A percentile compares a stretch with the other conserved stretches of the same genome.
Evolutionary conservation across 2,797 vertebrate genomes (phyloP).

Genomic region (Poeciliopsis infans): DNA sequence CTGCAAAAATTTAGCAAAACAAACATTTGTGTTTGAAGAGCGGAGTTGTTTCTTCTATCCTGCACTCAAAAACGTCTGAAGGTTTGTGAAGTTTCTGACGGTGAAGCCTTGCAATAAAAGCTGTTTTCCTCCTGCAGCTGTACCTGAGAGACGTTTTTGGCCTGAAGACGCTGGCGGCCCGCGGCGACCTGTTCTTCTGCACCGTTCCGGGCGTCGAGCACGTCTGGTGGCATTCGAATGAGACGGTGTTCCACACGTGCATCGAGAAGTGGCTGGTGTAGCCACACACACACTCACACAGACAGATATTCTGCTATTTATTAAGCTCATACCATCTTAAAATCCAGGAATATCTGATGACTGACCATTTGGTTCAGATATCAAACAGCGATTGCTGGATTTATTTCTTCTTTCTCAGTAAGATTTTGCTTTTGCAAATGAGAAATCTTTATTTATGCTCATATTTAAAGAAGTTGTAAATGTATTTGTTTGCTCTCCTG

Average conservation of each 20-base stretch:
- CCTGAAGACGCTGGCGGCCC: conserved; percentile 85
- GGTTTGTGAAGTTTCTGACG: neutral
- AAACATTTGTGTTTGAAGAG: no score
- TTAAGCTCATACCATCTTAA: conserved; percentile 11
- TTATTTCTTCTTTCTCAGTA: neutral
- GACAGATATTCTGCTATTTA: conserved; percentile 8
- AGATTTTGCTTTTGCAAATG: conserved; percentile 5
- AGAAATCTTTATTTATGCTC: neutral
- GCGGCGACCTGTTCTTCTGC: conserved; percentile 85
- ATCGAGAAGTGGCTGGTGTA: conserved; percentile 90
- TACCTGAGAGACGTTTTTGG: conserved; percentile 87
- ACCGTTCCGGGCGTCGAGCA: conserved; percentile 83
- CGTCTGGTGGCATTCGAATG: conserved; percentile 89
- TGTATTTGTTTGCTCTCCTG: neutral
- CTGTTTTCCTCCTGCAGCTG: conserved; percentile 70
- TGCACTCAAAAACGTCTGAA: neutral
- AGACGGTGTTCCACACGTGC: conserved; percentile 85
- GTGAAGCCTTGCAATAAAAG: neutral
- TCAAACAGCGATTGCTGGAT: neutral
- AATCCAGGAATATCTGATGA: conserved; percentile 8
- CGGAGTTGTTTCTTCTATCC: neutral
- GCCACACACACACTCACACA: conserved; percentile 19
- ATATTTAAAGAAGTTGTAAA: conserved; percentile 11
- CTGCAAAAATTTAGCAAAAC: neutral
- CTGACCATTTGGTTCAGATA: neutral